Evolutionary conservation across 2,888 invertebrate species (phyloP).

Genomic region (Phoronis australis): DNA sequence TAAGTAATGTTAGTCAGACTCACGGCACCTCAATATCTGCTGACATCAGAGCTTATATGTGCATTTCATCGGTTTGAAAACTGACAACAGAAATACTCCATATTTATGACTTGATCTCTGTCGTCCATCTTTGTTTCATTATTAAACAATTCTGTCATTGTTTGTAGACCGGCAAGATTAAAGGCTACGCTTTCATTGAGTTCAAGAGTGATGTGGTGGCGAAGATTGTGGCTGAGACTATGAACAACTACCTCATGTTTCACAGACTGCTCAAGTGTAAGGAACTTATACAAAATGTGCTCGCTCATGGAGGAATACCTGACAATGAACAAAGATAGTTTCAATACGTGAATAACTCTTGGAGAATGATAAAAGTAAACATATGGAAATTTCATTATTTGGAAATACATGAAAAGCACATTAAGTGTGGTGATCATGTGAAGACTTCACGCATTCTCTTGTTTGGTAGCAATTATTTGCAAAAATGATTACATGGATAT

Average conservation of each 20-base stretch:
- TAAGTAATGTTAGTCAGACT: too few relatives aligned
- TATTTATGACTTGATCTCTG: background rate
- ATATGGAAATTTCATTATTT: background rate
- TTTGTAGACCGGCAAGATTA: constrained; percentile 69
- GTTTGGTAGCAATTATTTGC: too few relatives aligned
- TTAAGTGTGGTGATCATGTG: background rate
- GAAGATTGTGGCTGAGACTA: constrained; percentile 86
- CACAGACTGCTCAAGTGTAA: constrained; percentile 80
- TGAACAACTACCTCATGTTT: constrained; percentile 97
- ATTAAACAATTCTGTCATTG: constrained; percentile 8
- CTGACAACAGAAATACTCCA: too few relatives aligned
- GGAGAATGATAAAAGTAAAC: background rate
- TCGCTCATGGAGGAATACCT: too few relatives aligned
- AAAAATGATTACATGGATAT: too few relatives aligned
- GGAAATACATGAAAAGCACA: background rate
- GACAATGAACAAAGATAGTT: too few relatives aligned
- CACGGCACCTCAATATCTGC: too few relatives aligned
- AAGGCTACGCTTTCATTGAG: constrained; percentile 87
- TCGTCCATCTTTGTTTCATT: background rate
- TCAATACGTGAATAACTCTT: too few relatives aligned
- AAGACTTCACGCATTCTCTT: background rate
- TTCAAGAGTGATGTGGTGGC: constrained; percentile 81
- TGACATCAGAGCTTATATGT: too few relatives aligned
- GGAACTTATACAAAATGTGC: constrained; percentile 14
- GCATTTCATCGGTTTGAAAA: too few relatives aligned